Conservation (phyloP, 92 coral and sea anemone species). For the Plumapathes pennacea region DNA sequence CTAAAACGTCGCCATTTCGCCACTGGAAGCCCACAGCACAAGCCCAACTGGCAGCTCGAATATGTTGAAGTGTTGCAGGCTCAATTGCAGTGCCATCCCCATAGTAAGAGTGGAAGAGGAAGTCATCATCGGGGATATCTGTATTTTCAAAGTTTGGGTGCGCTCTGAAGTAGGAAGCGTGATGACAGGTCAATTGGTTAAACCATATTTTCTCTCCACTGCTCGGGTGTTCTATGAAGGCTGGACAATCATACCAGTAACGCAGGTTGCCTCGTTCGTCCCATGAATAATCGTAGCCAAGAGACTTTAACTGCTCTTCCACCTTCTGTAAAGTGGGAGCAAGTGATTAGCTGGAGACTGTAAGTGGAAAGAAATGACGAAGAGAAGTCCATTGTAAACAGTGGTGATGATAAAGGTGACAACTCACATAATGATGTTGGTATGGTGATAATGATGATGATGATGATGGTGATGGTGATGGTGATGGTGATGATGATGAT, state of each 20-base stretch:
- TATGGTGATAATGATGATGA: no score
- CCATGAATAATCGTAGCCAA: slow-evolving; percentile 47
- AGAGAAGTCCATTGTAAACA: no score
- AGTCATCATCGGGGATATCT: slow-evolving; percentile 30
- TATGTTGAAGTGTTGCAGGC: slow-evolving; percentile 63
- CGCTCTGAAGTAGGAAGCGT: slow-evolving; percentile 36
- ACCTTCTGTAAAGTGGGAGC: slow-evolving; percentile 24
- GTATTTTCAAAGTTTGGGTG: slow-evolving; percentile 30
- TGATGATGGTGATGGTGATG: no score
- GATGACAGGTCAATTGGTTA: slow-evolving; percentile 25
- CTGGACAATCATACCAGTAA: slow-evolving; percentile 33
- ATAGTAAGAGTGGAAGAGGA: slow-evolving; percentile 53
- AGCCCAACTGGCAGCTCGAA: slow-evolving; percentile 66
- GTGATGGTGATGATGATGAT: no score
- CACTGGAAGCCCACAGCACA: slow-evolving; percentile 62
- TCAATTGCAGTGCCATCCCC: slow-evolving; percentile 66
- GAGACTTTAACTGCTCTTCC: slow-evolving; percentile 23
- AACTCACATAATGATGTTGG: no score
- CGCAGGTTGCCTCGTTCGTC: slow-evolving; percentile 20
- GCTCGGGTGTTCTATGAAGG: slow-evolving; percentile 40
- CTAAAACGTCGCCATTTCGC: slow-evolving; percentile 50
- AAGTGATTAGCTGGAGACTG: not conserved
- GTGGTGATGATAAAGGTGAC: no score
- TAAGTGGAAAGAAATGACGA: not conserved
- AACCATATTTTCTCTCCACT: slow-evolving; percentile 64